These are phyloP conservation scores for Toxotes jaculatrix DNA, from an alignment of 2,113 vertebrate species.

Conservation along the genomic window DNA sequence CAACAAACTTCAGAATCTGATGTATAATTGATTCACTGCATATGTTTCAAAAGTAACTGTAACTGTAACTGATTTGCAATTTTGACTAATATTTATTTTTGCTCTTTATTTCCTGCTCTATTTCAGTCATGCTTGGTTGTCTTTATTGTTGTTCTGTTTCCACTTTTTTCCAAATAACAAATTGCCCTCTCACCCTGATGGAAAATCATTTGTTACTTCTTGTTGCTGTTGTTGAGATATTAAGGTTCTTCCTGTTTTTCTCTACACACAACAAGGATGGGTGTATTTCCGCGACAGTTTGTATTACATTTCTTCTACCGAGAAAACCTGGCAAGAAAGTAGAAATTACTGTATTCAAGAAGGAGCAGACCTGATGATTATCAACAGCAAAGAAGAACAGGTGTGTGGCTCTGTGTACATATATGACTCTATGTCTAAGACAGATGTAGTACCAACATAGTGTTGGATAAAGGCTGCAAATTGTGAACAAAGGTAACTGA, in stretches of 20 bases:
- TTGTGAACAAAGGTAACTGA: neutral
- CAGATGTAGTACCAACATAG: neutral
- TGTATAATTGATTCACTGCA: too few species aligned
- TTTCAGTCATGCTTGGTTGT: too few species aligned
- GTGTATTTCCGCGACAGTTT: slow-evolving; percentile 9
- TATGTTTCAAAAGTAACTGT: too few species aligned
- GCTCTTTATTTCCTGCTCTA: too few species aligned
- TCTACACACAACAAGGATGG: slow-evolving; percentile 32
- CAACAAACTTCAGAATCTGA: too few species aligned
- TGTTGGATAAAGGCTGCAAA: neutral
- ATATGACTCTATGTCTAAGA: neutral
- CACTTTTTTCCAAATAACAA: neutral
- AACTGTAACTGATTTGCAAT: too few species aligned
- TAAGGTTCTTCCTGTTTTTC: neutral
- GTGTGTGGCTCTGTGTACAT: slow-evolving; percentile 5
- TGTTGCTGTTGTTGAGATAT: neutral
- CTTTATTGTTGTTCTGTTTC: neutral
- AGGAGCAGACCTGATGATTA: slow-evolving; percentile 56
- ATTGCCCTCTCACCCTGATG: too few species aligned
- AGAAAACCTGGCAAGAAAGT: slow-evolving; percentile 53
- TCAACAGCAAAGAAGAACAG: slow-evolving; percentile 55
- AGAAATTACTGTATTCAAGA: slow-evolving; percentile 38
- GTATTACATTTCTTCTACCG: slow-evolving; percentile 42
- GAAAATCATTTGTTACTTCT: neutral
- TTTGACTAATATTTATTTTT: too few species aligned